Base-by-base conservation (phyloP, 2,113 vertebrate genomes). In the Bubalus kerabau region DNA sequence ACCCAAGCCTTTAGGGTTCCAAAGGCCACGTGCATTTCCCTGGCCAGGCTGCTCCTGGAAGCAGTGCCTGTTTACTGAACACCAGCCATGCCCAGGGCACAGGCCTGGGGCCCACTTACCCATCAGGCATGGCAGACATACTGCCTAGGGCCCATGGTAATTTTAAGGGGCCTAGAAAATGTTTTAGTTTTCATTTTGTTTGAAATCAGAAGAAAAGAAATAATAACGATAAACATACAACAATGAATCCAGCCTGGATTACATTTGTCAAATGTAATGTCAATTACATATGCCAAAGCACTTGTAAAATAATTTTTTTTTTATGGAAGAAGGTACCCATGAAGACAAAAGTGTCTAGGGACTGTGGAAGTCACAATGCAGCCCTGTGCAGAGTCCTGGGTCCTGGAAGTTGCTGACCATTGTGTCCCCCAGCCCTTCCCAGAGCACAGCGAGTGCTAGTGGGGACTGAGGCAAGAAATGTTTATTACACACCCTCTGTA, bases 161-260 rank as follows among this genome's bases (percentile, higher is more conserved):
- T 21, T 91, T 74, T 26, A 88, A 52, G 46, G 7, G 28, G 16
- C 7, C 26, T 54, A 60, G 19, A 40, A 80, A 78, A 54, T 93
- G 4, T 64, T 82, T 92, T 50, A 26, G 67, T 74, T 91, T 94
- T 46, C 85, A 81, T 90, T 94, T 67, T 92, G 26, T 94, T 54
- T 93, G 90, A 91, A 89, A 81, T 64, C 36, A 82, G 48, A 90
- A 92, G 30, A 26, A 97, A 87, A 57, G 62, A 94, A 81, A 24
- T 26, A 21, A 28, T 21, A 21, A 48, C 11, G 23, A 90, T 32
- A 15, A 92, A 67, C 57, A 36, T 3, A 19, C 74, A 48, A 7
- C 32, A 48, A 52, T 5, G 24, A 83, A 52, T 87, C 57, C 48
- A 93, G 15, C 56, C 46, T 90, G 40, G 46, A 19, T 57, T 48